These are phyloP conservation scores for Ptyas mucosa DNA, from an alignment of 2,113 vertebrate species.

Conservation along the genomic window DNA sequence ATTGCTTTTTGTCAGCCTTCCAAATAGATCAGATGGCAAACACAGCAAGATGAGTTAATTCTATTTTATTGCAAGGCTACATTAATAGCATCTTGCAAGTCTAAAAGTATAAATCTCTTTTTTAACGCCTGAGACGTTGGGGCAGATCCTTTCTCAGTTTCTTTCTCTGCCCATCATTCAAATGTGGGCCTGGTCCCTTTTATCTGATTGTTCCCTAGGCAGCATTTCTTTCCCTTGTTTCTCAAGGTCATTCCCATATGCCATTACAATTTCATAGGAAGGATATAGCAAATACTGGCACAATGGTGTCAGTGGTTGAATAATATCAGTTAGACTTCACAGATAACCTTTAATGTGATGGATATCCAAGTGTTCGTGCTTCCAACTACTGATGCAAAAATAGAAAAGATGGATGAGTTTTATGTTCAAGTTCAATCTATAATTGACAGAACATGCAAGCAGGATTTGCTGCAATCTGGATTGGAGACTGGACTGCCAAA, in stretches of 20 bases:
- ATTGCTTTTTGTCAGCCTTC: background rate
- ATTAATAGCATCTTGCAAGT: background rate
- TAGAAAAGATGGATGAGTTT: background rate
- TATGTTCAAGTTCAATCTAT: background rate
- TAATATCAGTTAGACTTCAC: background rate
- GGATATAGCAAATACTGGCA: background rate
- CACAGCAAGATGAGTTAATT: background rate
- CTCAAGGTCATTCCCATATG: background rate
- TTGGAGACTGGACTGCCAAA: background rate
- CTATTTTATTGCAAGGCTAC: background rate
- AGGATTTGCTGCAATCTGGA: background rate
- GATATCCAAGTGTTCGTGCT: background rate
- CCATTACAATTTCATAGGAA: background rate
- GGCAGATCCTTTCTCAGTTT: background rate
- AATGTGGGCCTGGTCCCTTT: background rate
- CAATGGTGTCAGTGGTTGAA: background rate
- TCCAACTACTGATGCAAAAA: background rate
- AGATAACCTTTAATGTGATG: background rate
- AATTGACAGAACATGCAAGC: background rate
- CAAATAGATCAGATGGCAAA: background rate
- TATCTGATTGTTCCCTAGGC: background rate
- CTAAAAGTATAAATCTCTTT: background rate
- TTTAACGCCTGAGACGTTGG: background rate
- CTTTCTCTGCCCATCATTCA: background rate
- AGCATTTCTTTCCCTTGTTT: background rate